These are phyloP conservation scores for Leptopterna dolabrata DNA, from an alignment of 2,888 invertebrate species.

Conservation along the genomic window DNA sequence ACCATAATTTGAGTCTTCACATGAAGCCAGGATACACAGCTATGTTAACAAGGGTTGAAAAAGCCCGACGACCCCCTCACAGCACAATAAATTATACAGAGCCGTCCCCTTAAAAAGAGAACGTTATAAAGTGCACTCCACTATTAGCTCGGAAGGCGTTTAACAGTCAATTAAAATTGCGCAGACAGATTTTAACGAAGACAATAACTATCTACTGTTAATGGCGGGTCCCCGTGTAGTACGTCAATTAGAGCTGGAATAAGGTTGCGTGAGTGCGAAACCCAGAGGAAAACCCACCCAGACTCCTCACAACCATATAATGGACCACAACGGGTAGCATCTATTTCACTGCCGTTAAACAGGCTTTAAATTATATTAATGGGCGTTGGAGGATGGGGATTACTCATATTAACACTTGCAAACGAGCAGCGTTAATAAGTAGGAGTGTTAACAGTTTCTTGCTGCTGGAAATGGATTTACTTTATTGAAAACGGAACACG, in stretches of 20 bases:
- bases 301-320: background rate
- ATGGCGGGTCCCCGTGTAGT: constrained; percentile 35
- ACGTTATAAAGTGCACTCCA: constrained; percentile 32
- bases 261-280: constrained; percentile 47
- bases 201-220: constrained; percentile 49
- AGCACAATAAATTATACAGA: background rate
- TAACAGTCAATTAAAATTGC: constrained; percentile 48
- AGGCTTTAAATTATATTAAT: constrained; percentile 40
- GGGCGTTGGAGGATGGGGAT: background rate
- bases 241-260: constrained; percentile 46
- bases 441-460: background rate
- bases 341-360: constrained; percentile 31
- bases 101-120: background rate
- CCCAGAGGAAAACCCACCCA: constrained; percentile 10
- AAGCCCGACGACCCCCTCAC: background rate
- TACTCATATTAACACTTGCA: constrained; percentile 4
- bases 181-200: constrained; percentile 38
- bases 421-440: background rate
- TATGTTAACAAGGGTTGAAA: background rate
- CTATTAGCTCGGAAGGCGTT: constrained; percentile 6
- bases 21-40: background rate
- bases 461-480: background rate
- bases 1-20: too few species aligned
- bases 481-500: background rate
- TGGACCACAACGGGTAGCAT: constrained; percentile 18